Conservation (phyloP, 2,888 invertebrate species). For the Abrostola triplasia region DNA sequence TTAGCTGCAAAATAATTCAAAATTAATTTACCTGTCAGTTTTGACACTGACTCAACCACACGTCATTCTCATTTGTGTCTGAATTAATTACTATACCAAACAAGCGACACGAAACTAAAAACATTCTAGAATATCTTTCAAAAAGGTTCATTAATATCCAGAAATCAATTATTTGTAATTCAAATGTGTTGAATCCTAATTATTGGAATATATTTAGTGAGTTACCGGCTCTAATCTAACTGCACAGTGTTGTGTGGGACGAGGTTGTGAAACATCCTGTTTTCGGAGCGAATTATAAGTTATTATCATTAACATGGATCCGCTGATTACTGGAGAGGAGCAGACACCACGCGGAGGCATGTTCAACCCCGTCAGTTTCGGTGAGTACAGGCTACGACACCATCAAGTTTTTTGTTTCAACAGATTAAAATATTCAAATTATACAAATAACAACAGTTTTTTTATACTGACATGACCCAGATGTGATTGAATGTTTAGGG, state of each 20-base stretch:
- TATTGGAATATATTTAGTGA: background rate
- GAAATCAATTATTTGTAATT: slow-evolving; percentile 4
- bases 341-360: slow-evolving; percentile 39
- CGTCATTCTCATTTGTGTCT: slow-evolving; percentile 11
- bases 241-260: slow-evolving; percentile 26
- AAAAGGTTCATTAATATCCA: slow-evolving; percentile 3
- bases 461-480: no score
- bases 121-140: slow-evolving; percentile 25
- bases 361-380: slow-evolving; percentile 62
- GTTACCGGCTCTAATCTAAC: background rate
- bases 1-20: no score
- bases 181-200: slow-evolving; percentile 10
- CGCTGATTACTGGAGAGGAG: slow-evolving; percentile 49
- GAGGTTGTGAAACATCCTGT: slow-evolving; percentile 42
- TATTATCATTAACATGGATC: slow-evolving; percentile 55
- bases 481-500: no score
- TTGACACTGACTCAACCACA: slow-evolving; percentile 10
- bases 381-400: slow-evolving; percentile 36
- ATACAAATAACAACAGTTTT: background rate
- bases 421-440: background rate
- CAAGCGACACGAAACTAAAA: slow-evolving; percentile 7
- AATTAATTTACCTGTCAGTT: background rate
- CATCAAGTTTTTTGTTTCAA: slow-evolving; percentile 29
- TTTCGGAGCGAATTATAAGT: slow-evolving; percentile 7
- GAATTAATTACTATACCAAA: background rate